Base-by-base conservation (phyloP, 2,797 vertebrate species). In the Cirrhinus mrigala region DNA sequence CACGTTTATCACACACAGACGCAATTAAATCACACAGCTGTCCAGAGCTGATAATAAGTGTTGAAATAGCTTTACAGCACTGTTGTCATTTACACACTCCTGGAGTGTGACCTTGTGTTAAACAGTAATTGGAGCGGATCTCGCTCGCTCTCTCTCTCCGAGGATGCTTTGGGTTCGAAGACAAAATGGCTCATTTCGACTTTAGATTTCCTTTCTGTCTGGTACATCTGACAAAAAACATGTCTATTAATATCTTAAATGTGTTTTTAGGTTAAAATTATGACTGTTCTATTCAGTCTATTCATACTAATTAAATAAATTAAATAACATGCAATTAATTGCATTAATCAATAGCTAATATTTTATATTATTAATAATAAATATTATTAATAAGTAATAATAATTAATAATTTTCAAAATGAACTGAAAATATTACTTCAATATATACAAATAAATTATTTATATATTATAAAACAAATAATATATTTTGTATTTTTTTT, bases 11-110 rank as follows among this genome's bases (percentile, higher is more conserved):
- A 24, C 81, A 75, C 56, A 24, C 56, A 83, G 44, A 64, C 5
- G 16, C 44, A 75, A 54, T 75, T 50, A 83, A 83, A 75, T 24
- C 14, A 10, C 71, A 76, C 58, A 66, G 71, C 71, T 83, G 58
- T 52, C 81, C 71, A 22, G 58, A 75, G 71, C 81, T 83, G 81
- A 76, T 75, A 83, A 83, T 83, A 52, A 83, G 56, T 52, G 71
- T 75, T 83, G 46, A 75, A 83, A 83, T 75, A 83, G 71, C 56
- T 75, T 75, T 83, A 83, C 58, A 75, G 22, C 4, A 29, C 70
- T 66, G 81, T 33, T 83, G 70, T 83, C 81, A 75, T 83, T 83
- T 83, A 18, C 71, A 83, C 71, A 50, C 44, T 83, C 71, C 58
- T 75, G 58, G 20, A 52, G 81, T 52, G 81, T 75, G 81, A 83